Conservation (phyloP, 2,797 vertebrate species). For the Euthynnus affinis region DNA sequence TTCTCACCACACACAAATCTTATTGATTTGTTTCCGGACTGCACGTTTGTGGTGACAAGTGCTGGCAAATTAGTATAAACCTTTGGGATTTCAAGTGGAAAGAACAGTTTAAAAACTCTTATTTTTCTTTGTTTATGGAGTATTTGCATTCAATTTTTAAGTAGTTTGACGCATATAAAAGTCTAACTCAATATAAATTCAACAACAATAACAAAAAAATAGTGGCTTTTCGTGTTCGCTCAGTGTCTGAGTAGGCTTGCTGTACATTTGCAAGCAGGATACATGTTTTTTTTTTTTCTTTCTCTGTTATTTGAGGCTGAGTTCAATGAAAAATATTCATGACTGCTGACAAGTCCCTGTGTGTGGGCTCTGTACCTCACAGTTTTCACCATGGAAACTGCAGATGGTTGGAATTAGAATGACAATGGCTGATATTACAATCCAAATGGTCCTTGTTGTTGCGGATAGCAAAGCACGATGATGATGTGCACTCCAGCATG, state of each 20-base stretch:
- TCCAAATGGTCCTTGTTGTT: slow-evolving; percentile 60
- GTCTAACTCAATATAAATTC: slow-evolving; percentile 37
- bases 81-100: slow-evolving; percentile 12
- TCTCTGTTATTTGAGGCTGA: slow-evolving; percentile 49
- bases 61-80: slow-evolving; percentile 41
- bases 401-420: slow-evolving; percentile 74
- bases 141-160: slow-evolving; percentile 27
- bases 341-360: slow-evolving; percentile 66
- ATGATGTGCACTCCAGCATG: slow-evolving; percentile 38
- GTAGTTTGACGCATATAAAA: slow-evolving; percentile 39
- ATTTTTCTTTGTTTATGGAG: slow-evolving; percentile 2
- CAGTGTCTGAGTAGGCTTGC: slow-evolving; percentile 36
- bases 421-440: slow-evolving; percentile 73
- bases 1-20: slow-evolving; percentile 18
- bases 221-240: slow-evolving; percentile 26
- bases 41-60: slow-evolving; percentile 1
- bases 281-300: slow-evolving; percentile 11
- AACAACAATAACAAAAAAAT: slow-evolving; percentile 19
- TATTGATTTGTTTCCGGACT: slow-evolving; percentile 33
- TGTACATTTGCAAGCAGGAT: slow-evolving; percentile 27
- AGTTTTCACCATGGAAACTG: slow-evolving; percentile 80
- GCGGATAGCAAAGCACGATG: slow-evolving; percentile 34
- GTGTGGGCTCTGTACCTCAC: slow-evolving; percentile 70
- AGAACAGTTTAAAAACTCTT: slow-evolving; percentile 20
- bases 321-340: slow-evolving; percentile 72